Conservation (phyloP, 2,113 vertebrate species). For the Chauna torquata region DNA sequence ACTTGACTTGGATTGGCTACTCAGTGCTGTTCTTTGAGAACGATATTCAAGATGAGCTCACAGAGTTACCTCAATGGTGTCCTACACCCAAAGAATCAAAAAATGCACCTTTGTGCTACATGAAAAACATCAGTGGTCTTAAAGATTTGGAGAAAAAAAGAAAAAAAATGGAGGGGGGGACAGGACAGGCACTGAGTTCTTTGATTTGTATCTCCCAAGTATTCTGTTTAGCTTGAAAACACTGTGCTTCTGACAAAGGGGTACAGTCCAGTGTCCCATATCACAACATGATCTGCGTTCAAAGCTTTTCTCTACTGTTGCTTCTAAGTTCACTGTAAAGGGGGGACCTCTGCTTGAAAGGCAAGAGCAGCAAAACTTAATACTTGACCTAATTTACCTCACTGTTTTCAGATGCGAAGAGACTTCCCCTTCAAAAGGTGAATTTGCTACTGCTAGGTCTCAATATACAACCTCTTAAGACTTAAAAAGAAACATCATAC, state of each 20-base stretch:
- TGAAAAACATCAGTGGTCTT: neutral
- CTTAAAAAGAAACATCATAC: neutral
- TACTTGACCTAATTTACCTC: neutral
- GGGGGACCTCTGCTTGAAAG: neutral
- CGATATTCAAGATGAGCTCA: neutral
- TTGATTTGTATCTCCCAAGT: neutral
- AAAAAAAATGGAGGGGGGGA: neutral
- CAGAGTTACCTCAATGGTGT: neutral
- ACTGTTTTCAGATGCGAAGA: neutral
- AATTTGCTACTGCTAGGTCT: neutral
- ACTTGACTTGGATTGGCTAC: neutral
- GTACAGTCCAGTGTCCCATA: neutral
- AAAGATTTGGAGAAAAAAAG: neutral
- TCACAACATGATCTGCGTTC: neutral
- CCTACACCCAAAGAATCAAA: neutral
- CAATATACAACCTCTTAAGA: neutral
- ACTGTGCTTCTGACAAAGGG: neutral
- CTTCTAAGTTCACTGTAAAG: neutral
- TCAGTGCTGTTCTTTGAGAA: neutral
- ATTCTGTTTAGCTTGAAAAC: neutral
- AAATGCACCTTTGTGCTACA: neutral
- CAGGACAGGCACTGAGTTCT: too few species aligned
- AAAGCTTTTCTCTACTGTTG: neutral
- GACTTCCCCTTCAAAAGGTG: neutral
- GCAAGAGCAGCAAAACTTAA: neutral